Percentiles rank a stretch among this genome's conserved stretches.
These are phyloP conservation scores for Bergia sp. DNA, from an alignment of 92 coral and sea anemone genomes.

Conservation along the genomic window DNA sequence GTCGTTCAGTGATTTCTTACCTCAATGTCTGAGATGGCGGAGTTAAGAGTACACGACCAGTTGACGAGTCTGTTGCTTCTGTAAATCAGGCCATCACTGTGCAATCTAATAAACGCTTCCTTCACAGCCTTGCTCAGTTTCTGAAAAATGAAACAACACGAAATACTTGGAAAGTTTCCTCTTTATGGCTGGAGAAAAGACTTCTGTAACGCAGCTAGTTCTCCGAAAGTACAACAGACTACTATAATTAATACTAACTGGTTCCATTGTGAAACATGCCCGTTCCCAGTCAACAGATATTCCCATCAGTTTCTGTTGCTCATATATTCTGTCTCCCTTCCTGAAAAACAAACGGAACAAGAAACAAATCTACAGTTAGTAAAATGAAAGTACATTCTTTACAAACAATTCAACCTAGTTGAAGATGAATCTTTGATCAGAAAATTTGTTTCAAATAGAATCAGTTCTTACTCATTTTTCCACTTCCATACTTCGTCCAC, in stretches of 20 bases:
- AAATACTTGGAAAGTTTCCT: background rate
- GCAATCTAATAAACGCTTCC: slow-evolving; percentile 94
- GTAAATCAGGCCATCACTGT: slow-evolving; percentile 91
- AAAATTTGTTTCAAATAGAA: background rate
- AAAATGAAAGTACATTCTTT: background rate
- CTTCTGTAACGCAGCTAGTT: too few relatives aligned
- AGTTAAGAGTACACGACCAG: slow-evolving; percentile 98
- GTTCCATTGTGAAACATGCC: slow-evolving; percentile 98
- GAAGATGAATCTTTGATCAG: background rate
- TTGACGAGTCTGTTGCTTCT: slow-evolving; percentile 94
- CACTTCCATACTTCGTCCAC: slow-evolving; percentile 96
- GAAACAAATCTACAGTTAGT: too few relatives aligned
- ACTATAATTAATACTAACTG: slow-evolving; percentile 58
- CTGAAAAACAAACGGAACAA: slow-evolving; percentile 36
- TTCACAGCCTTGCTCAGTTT: slow-evolving; percentile 93
- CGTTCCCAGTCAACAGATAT: slow-evolving; percentile 99
- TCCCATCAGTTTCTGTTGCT: slow-evolving; percentile 90
- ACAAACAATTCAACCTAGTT: background rate
- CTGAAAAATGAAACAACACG: slow-evolving; percentile 47
- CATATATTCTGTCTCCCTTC: slow-evolving; percentile 94
- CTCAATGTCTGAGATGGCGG: slow-evolving; percentile 99
- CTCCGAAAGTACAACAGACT: background rate
- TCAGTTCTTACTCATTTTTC: slow-evolving; percentile 94
- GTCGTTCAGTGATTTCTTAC: slow-evolving; percentile 42
- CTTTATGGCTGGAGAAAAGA: too few relatives aligned